Percentiles rank a stretch among this genome's conserved stretches.
phyloP scores from a whole-genome alignment of 2,797 vertebrate genomes.

The Agapornis canus region DNA sequence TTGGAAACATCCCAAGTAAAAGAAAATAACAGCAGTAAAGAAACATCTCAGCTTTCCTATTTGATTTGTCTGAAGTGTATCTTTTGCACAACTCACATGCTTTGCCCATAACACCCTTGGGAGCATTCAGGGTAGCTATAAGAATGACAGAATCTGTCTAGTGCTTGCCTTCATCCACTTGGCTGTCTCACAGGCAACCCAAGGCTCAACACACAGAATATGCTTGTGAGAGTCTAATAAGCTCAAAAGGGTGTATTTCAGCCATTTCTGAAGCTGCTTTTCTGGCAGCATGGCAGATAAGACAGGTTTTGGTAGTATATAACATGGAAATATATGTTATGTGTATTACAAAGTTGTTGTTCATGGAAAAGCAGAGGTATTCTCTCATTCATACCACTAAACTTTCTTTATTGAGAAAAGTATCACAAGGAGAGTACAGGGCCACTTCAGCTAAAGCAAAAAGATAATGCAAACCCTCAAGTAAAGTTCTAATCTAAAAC shows the following conservation, averaged over 20 bases:
- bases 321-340: background rate
- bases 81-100: background rate
- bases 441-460: background rate
- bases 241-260: background rate
- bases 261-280: background rate
- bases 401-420: background rate
- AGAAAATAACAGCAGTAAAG: background rate
- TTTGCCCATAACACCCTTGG: background rate
- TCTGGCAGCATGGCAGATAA: background rate
- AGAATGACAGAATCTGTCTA: background rate
- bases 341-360: background rate
- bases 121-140: background rate
- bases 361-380: background rate
- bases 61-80: background rate
- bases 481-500: background rate
- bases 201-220: background rate
- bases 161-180: background rate
- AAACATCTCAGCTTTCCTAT: background rate
- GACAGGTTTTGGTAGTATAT: background rate
- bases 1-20: constrained; percentile 22
- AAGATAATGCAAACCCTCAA: background rate
- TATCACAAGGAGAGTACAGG: background rate
- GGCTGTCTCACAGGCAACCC: background rate
- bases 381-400: background rate
- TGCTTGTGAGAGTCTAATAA: background rate